Evolutionary conservation across 2,797 vertebrate species (phyloP).

Genomic region (Hapalemur alaotrensis): DNA sequence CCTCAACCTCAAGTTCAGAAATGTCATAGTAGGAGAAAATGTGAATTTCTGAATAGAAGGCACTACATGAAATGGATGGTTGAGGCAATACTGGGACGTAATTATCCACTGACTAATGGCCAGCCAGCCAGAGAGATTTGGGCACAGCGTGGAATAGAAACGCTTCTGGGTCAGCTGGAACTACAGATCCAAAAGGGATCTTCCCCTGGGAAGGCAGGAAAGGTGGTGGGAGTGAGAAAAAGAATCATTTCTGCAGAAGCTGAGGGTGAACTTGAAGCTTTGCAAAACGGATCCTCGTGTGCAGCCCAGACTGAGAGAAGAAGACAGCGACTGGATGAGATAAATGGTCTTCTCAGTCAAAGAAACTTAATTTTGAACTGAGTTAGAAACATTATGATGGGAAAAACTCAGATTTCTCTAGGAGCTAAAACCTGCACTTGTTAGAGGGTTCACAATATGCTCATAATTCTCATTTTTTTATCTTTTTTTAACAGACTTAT

Average conservation of each 20-base stretch:
- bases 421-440: neutral
- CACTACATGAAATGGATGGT: neutral
- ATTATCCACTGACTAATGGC: neutral
- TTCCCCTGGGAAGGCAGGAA: neutral
- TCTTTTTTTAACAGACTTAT: neutral
- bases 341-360: neutral
- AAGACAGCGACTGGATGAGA: neutral
- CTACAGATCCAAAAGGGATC: neutral
- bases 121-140: neutral
- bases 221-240: neutral
- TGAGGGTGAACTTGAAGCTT: neutral
- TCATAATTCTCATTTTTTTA: neutral
- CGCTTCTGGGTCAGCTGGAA: neutral
- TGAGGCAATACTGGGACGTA: neutral
- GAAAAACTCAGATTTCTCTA: neutral
- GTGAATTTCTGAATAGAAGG: neutral
- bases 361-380: neutral
- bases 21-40: neutral
- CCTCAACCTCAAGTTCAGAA: neutral
- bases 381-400: neutral
- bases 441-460: neutral
- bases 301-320: neutral
- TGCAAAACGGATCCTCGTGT: neutral
- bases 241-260: neutral
- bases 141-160: neutral